Base-by-base conservation (phyloP, 2,113 vertebrate species). In the Malurus elegans region DNA sequence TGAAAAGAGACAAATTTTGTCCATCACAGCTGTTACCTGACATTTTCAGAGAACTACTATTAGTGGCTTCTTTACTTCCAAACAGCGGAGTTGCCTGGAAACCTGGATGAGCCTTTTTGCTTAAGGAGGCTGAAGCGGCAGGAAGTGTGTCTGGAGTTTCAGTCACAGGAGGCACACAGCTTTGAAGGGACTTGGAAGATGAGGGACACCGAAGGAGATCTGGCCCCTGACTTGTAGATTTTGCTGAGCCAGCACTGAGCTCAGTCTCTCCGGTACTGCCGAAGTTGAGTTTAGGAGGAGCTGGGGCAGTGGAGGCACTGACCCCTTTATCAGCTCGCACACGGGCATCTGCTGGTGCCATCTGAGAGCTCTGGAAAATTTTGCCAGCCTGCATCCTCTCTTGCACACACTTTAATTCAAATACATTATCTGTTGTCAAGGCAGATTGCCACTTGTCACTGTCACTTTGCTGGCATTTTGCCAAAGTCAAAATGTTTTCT, bases 381-480 rank as follows among this genome's bases (percentile, higher is more conserved):
- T 75, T 94, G 75, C 97, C 96, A 64, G 98, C 94, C 82, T 87
- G 95, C 96, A 99, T 96, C 98, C 98, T 98, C 93, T 96, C 98
- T 95, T 97, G 98, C 92, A 99, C 98, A 65, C 95, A 96, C 61
- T 98, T 98, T 88, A 99, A 96, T 88, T 97, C 97, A 97, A 98
- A 97, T 65, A 99, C 97, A 56, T 96, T 98, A 83, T 97, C 97
- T 73, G 81, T 38, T 42, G 98, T 99, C 94, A 99, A 97, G 36
- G 98, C 98, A 20, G 99, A 99, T 95, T 98, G 98, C 99, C 99
- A 99, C 96, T 98, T 98, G 95, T 98, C 97, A 84, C 99, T 99
- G 97, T 98, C 97, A 86, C 98, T 98, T 85, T 95, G 99, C 94
- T 98, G 99, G 98, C 98, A 98, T 56, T 97, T 98, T 81, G 98